Evolutionary conservation across 2,113 vertebrate species (phyloP), one percentile per base, ranked within the genome.

Genomic region (Microtus oregoni): DNA sequence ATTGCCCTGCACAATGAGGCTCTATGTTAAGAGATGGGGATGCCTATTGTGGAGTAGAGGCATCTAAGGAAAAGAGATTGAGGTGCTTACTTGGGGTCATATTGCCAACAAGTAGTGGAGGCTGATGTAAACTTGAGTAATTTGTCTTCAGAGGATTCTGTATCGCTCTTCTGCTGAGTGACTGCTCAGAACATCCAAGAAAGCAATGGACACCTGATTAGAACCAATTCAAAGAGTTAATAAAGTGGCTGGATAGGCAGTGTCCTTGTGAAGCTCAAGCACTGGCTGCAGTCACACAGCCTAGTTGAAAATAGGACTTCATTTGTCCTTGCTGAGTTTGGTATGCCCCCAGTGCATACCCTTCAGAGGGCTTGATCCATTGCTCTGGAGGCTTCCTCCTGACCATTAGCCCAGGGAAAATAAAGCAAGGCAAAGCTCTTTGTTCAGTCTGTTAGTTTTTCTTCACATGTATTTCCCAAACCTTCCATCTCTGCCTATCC

Each of bases 211-310:
- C 72, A 91, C 12, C 15, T 55, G 47, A 78, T 32, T 86, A 92
- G 91, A 94, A 63, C 52, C 91, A 88, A 92, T 88, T 61, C 20
- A 96, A 94, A 86, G 55, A 79, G 65, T 81, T 92, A 92, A 63
- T 58, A 30, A 86, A 96, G 44, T 63, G 87, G 72, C 90, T 14
- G 78, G 87, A 58, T 28, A 81, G 86, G 81, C 90, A 63, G 22
- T 72, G n/a, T 94, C 22, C 77, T 52, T 32, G 1, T 38, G 15
- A 28, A 68, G 19, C 70, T 35, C 28, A 30, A 38, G 44, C 0
- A 0, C n/a, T 17, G 19, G 63, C 67, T 85, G 78, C 58, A 92
- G 26, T 76, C 78, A 73, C 63, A 63, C 72, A 70, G 13, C 28
- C 28, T 92, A 35, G 44, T 76, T 68, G 75, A n/a, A 77, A 89